These are phyloP conservation scores for Drosophila oshimai DNA, from an alignment of 1,140 invertebrate genomes.

Conservation along the genomic window DNA sequence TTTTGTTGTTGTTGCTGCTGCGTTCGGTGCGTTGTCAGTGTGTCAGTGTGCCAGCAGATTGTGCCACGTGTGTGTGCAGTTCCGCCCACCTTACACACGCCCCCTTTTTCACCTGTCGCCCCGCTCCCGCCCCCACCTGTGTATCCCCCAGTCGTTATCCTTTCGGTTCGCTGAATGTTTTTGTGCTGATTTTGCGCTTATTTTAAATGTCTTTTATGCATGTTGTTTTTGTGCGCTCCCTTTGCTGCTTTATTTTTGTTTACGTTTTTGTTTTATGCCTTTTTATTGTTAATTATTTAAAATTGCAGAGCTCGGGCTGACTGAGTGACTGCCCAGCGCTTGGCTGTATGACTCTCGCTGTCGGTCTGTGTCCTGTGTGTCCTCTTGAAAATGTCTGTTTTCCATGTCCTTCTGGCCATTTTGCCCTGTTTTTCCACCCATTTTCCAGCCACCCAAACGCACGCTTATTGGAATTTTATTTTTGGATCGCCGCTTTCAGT, in stretches of 20 bases:
- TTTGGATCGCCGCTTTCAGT: conserved; percentile 27
- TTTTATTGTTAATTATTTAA: conserved; percentile 68
- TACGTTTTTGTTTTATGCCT: conserved; percentile 44
- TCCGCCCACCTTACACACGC: conserved; percentile 1
- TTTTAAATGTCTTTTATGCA: conserved; percentile 67
- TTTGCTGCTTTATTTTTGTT: conserved; percentile 44
- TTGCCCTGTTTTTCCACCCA: not conserved
- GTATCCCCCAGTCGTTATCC: conserved; percentile 54
- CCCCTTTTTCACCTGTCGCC: not conserved
- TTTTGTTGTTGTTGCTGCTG: no score
- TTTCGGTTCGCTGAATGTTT: conserved; percentile 70
- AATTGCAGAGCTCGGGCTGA: conserved; percentile 50
- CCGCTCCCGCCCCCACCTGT: not conserved
- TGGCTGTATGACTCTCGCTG: not conserved
- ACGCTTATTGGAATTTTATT: conserved; percentile 52
- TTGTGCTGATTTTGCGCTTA: conserved; percentile 77
- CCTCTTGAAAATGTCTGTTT: conserved; percentile 2
- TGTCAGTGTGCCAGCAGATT: conserved; percentile 69
- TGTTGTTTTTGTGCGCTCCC: conserved; percentile 23
- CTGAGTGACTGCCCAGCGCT: conserved; percentile 31
- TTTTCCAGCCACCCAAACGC: not conserved
- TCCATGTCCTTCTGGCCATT: not conserved
- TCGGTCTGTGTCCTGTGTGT: not conserved
- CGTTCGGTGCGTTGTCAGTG: conserved; percentile 59
- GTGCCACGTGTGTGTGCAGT: no score